Evolutionary conservation across 2,888 invertebrate genomes (phyloP), one percentile per base, ranked within the genome.

Genomic region (Megalurothrips usitatus): DNA sequence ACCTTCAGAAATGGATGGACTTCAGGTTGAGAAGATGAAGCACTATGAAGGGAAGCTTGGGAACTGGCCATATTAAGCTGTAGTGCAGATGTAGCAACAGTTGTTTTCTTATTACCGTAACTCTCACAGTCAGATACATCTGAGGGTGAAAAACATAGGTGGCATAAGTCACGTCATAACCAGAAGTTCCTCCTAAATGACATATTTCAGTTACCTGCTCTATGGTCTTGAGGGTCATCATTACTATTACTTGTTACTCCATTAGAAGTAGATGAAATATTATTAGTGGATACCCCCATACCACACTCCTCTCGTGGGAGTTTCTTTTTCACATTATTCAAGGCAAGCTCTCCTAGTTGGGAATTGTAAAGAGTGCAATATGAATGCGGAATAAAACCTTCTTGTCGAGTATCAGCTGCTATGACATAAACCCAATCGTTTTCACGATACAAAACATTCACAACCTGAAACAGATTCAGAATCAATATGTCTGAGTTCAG

Each of bases 341-440:
- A 87, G 34, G 93, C 93, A 84, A 96, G 88, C 86, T 96, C 96
- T 4, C 92, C 96, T 80, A 92, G 87, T 87, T 92, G 92, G 87
- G 92, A 94, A 82, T 89, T 89, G 85, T 91, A 96, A 0, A 96
- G 96, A 0, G 96, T 95, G 86, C 96, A 96, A 87, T 97, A 97
- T 0, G 96, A 96, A 86, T 96, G 95, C 0, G 98, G 98, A 84
- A 98, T 96, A 86, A 97, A 98, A 0, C 98, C 98, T 87, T 98
- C 97, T 86, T 94, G 92, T 80, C 96, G 90, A 26, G 95, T 94
- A 85, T 96, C 96, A 79, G 95, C 93, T 3, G 95, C 94, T 86
- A 97, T 96, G 0, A 98, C 97, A 88, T 98, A 98, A 12, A 97
- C 96, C 98, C 98, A 98, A 88, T 98, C 97, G 86, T 97, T 97